Percentiles rank a stretch among this genome's conserved stretches.
These are phyloP conservation scores for Rhingia rostrata DNA, from an alignment of 2,888 invertebrate genomes.

Conservation along the genomic window DNA sequence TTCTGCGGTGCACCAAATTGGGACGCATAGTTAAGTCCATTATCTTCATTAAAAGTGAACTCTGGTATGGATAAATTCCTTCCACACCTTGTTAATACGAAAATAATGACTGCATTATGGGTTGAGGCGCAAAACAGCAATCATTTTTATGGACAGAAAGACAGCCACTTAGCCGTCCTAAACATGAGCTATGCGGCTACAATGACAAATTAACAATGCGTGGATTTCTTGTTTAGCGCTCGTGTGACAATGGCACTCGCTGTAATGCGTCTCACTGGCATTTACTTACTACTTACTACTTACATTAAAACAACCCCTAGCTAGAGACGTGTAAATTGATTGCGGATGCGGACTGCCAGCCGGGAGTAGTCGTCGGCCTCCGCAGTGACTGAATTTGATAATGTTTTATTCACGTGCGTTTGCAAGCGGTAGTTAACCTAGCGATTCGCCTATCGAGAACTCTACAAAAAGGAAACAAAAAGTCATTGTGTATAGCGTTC, in stretches of 20 bases:
- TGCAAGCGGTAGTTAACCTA: constrained; percentile 71
- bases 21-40: constrained; percentile 65
- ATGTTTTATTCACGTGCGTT: constrained; percentile 73
- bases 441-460: constrained; percentile 18
- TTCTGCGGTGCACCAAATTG: constrained; percentile 56
- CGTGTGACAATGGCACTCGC: constrained; percentile 71
- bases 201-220: constrained; percentile 72
- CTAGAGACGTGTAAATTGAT: constrained; percentile 70
- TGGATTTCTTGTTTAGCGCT: constrained; percentile 72
- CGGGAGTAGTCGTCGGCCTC: constrained; percentile 14
- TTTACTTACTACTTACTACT: constrained; percentile 74
- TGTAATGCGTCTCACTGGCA: constrained; percentile 74
- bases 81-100: constrained; percentile 85
- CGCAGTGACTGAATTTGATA: constrained; percentile 64
- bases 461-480: constrained; percentile 61
- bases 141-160: constrained; percentile 73
- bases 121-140: constrained; percentile 71
- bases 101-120: constrained; percentile 83
- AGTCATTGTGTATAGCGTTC: constrained; percentile 54
- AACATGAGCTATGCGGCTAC: constrained; percentile 62
- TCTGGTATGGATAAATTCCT: constrained; percentile 77
- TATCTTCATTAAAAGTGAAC: constrained; percentile 70
- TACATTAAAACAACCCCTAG: constrained; percentile 71
- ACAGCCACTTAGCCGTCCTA: constrained; percentile 69
- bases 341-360: constrained; percentile 32